These are phyloP conservation scores for Netelia inedita DNA, from an alignment of 2,888 invertebrate genomes.

Conservation along the genomic window DNA sequence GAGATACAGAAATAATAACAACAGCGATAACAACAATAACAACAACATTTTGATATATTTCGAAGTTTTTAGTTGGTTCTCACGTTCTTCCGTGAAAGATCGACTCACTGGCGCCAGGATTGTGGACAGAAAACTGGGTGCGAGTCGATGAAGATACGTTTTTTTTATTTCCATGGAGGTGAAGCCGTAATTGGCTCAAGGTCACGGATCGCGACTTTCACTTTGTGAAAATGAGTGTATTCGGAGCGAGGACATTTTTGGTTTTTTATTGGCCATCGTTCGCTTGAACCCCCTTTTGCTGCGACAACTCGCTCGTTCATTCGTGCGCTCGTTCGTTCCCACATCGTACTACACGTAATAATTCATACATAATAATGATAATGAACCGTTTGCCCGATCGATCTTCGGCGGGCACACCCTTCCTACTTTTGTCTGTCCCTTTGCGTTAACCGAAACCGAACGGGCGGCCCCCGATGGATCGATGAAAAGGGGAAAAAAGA, in stretches of 20 bases:
- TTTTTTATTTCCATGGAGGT: neutral
- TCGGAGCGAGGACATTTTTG: conserved; percentile 30
- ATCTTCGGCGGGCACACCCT: conserved; percentile 29
- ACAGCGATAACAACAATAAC: neutral
- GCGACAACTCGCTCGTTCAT: conserved; percentile 13
- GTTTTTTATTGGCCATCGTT: neutral
- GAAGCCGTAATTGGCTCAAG: conserved; percentile 14
- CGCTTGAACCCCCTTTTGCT: conserved; percentile 23
- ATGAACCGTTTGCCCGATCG: conserved; percentile 44
- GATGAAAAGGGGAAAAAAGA: neutral
- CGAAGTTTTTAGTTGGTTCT: neutral
- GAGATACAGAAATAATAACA: conserved; percentile 39
- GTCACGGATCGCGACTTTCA: conserved; percentile 23
- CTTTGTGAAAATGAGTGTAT: conserved; percentile 9
- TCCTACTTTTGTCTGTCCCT: neutral
- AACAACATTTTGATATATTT: conserved; percentile 20
- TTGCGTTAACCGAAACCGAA: neutral
- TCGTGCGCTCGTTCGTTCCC: neutral
- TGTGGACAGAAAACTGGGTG: neutral
- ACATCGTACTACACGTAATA: neutral
- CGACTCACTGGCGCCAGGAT: too few species aligned
- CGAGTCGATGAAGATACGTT: neutral
- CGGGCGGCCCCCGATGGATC: neutral
- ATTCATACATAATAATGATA: conserved; percentile 25
- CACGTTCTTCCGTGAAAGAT: neutral